Evolutionary conservation across 2,888 invertebrate species (phyloP), one percentile per base, ranked within the genome.

Genomic region (Hydriomena furcata): DNA sequence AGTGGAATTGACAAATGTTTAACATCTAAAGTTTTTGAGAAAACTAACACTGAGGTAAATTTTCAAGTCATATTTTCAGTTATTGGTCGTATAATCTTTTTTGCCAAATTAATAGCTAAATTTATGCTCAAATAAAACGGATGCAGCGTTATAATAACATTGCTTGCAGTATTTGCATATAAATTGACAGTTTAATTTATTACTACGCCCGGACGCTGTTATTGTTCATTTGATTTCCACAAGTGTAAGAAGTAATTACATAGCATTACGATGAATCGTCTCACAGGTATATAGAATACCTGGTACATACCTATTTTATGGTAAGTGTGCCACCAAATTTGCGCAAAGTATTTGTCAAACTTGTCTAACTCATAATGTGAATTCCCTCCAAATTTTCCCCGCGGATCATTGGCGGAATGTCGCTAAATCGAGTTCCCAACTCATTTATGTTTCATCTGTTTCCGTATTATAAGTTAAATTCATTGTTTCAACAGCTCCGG

Each of bases 401-500:
- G 56, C 61, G 55, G 55, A 57, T 63, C 57, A 60, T 64, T 58
- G 60, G 31, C 53, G 52, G 53, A 66, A 64, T 61, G 66, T 62
- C 65, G 46, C 58, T 35, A 32, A 54, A 52, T 53, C 36, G 56
- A 55, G 55, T 60, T 58, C 20, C 23, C 32, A 59, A 50, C 58
- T 61, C 61, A 55, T 63, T 60, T 55, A 54, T 60, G 57, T 61
- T 60, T 55, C 58, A 61, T 56, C 52, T 49, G 51, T 36, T 52
- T 48, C 35, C 31, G 43, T 38, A 44, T 49, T 46, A 48, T 40
- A 57, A 57, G 52, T 57, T 59, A 47, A 56, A 56, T 52, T 54
- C 46, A 50, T 56, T 56, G 59, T 52, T 49, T 54, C 54, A 50
- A 51, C 48, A 47, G 47, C 36, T 43, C 38, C 5, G 28, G 25